Conservation (phyloP, 1,140 invertebrate genomes). For the Nomia melanderi region DNA sequence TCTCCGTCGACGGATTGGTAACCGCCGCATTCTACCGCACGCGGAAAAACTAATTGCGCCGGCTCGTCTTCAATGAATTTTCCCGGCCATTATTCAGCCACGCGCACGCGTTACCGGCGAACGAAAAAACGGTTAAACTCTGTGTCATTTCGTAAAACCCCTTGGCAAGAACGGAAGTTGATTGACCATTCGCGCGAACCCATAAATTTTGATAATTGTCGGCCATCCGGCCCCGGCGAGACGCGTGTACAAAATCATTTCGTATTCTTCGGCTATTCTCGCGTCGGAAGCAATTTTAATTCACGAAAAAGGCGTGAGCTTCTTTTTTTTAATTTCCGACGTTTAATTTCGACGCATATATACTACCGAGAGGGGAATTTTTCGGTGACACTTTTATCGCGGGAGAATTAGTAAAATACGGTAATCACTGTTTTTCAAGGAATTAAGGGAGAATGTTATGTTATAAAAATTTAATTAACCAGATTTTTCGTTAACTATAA, state of each 20-base stretch:
- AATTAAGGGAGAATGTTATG: too few relatives aligned
- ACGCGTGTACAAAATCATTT: not conserved
- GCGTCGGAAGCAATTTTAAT: too few relatives aligned
- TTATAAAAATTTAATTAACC: too few relatives aligned
- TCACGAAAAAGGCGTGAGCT: too few relatives aligned
- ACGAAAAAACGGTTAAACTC: conserved; percentile 1
- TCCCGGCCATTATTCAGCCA: conserved; percentile 39
- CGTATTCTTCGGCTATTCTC: not conserved
- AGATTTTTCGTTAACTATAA: too few relatives aligned
- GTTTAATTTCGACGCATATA: too few relatives aligned
- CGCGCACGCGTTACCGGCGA: not conserved
- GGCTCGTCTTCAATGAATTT: conserved; percentile 55
- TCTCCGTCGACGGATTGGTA: conserved; percentile 55
- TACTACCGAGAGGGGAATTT: too few relatives aligned
- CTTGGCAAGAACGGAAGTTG: not conserved
- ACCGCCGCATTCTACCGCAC: conserved; percentile 50
- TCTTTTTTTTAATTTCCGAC: too few relatives aligned
- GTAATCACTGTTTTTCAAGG: too few relatives aligned
- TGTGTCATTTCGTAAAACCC: conserved; percentile 19
- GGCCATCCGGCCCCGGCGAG: too few relatives aligned
- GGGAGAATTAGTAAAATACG: too few relatives aligned
- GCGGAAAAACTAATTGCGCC: conserved; percentile 49
- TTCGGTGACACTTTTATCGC: too few relatives aligned
- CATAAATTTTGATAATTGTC: conserved; percentile 18
- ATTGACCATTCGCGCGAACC: not conserved